Percentiles rank a stretch among this genome's conserved stretches.
Conservation (phyloP, 2,797 vertebrate genomes). For the Scleropages formosus region DNA sequence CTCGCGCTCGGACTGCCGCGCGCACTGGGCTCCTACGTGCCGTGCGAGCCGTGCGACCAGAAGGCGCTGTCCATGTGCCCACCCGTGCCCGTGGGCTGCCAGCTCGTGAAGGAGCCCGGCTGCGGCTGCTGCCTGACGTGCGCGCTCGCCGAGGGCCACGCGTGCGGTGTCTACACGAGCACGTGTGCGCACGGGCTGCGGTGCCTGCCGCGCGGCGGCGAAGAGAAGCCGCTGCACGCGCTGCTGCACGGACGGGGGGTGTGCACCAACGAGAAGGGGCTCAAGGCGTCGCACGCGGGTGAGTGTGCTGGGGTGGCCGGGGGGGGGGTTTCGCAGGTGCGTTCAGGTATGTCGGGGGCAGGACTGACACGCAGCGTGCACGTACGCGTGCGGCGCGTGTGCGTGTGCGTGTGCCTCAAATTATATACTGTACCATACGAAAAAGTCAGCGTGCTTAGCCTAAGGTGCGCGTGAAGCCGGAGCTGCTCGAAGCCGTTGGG, state of each 20-base stretch:
- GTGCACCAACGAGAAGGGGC: constrained; percentile 94
- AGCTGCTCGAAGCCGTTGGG: no score
- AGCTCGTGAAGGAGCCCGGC: constrained; percentile 95
- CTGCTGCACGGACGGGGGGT: constrained; percentile 90
- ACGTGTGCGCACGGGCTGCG: constrained; percentile 89
- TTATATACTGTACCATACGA: no score
- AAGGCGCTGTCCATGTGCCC: constrained; percentile 94
- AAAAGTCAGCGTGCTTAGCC: no score
- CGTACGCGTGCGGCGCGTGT: no score
- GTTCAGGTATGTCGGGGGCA: no score
- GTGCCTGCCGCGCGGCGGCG: constrained; percentile 88
- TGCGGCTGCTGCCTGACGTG: constrained; percentile 98
- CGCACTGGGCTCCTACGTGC: constrained; percentile 85
- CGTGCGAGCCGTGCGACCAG: constrained; percentile 93
- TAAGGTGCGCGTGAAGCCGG: no score
- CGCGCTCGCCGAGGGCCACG: constrained; percentile 87
- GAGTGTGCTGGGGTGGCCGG: constrained; percentile 63
- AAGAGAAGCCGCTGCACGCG: constrained; percentile 95
- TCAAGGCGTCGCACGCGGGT: constrained; percentile 75
- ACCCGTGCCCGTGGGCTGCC: constrained; percentile 86
- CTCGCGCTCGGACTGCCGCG: constrained; percentile 78
- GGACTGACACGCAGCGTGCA: no score
- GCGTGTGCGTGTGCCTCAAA: no score
- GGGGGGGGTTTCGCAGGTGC: no score
- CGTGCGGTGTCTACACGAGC: constrained; percentile 96